Base-by-base conservation (phyloP, 2,888 invertebrate genomes). In the Scaptomyza cyrtandrae region DNA sequence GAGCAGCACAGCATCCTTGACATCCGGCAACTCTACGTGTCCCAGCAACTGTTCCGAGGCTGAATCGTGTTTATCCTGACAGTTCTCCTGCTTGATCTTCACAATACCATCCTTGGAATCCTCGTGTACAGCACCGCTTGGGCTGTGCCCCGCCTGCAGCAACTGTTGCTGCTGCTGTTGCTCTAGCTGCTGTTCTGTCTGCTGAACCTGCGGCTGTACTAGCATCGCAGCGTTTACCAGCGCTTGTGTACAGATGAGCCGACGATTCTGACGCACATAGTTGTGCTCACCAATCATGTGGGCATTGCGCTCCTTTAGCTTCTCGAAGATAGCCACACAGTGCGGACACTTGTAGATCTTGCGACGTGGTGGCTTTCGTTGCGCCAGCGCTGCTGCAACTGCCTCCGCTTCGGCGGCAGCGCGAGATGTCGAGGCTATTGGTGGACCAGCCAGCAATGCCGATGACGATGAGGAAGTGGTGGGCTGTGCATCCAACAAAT, bases 301-400 rank as follows among this genome's bases (percentile, higher is more conserved):
- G 7, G 89, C 87, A 69, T 92, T 92, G 39, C 92, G 90, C 55
- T 92, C 92, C 71, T 90, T 91, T 0, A 92, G 86, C 67, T 90
- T 89, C 13, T 89, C 83, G 53, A 91, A 92, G 37, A 90, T 85
- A 10, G 84, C 84, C 41, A 83, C 85, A 56, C 92, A 92, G 53
- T 92, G 91, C 2, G 90, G 86, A 65, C 92, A 92, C 60, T 90
- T 90, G 67, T 91, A 92, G 10, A 90, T 86, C 76, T 91, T 91
- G 56, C 89, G 90, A 35, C 91, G 90, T 41, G 77, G 68, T 41
- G 80, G 72, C 48, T 88, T 78, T 2, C 76, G 65, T n/a, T 81
- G 85, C 10, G 82, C 75, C 49, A 72, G 24, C 5, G 74, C 78
- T 10, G 82, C 75, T 31, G 81, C 77, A 10, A 80, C 74, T 6